Evolutionary conservation across 2,797 vertebrate genomes (phyloP).

Genomic region (Pseudochaenichthys georgianus): DNA sequence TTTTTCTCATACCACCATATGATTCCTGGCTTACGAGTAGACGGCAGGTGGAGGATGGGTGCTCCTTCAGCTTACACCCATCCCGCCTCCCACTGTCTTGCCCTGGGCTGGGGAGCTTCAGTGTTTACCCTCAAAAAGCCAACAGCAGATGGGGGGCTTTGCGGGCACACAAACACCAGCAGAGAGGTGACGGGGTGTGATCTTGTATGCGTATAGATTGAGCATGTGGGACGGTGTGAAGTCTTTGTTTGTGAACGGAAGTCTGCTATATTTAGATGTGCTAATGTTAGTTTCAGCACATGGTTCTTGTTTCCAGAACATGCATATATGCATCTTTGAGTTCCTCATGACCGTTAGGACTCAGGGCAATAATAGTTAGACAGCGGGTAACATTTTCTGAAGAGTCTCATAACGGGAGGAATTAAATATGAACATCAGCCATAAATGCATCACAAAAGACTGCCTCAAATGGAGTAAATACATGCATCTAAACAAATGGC

Average conservation of each 20-base stretch:
- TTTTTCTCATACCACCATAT: conserved; percentile 6
- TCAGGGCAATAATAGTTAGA: neutral
- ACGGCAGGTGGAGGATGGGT: conserved; percentile 67
- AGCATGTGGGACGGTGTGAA: conserved; percentile 14
- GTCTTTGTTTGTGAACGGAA: conserved; percentile 45
- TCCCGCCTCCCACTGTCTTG: conserved; percentile 46
- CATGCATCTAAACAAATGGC: too few species aligned
- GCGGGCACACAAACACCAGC: conserved; percentile 40
- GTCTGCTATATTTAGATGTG: conserved; percentile 46
- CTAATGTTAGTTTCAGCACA: conserved; percentile 17
- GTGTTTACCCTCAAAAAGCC: conserved; percentile 65
- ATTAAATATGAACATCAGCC: neutral
- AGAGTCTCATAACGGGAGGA: neutral
- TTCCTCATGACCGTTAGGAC: conserved; percentile 22
- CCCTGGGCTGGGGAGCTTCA: conserved; percentile 21
- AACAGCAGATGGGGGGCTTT: conserved; percentile 65
- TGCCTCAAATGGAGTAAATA: neutral
- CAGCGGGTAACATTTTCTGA: neutral
- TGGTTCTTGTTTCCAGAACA: conserved; percentile 28
- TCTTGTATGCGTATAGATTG: neutral
- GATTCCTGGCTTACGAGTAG: conserved; percentile 1
- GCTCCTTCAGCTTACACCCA: conserved; percentile 21
- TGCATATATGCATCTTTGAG: neutral
- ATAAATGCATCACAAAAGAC: neutral
- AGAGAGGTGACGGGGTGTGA: conserved; percentile 37